Percentiles rank a stretch among this genome's conserved stretches.
phyloP scores from a whole-genome alignment of 2,113 vertebrate genomes.

The Pedionomus torquatus region DNA sequence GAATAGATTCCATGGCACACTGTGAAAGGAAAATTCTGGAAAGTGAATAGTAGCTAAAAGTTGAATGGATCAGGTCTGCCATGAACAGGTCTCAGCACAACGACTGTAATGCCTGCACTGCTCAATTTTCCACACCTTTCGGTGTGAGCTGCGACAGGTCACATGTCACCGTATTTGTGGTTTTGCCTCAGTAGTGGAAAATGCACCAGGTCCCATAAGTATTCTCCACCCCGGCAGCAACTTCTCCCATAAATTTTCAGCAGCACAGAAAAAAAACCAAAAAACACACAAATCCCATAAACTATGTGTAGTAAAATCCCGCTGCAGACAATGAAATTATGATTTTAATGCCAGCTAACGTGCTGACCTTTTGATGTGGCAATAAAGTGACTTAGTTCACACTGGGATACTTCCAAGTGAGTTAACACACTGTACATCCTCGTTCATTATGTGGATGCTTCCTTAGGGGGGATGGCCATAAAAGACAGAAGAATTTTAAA shows the following conservation, averaged over 20 bases:
- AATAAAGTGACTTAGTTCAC: neutral
- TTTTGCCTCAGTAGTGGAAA: neutral
- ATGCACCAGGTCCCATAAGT: neutral
- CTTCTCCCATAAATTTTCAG: neutral
- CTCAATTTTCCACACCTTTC: neutral
- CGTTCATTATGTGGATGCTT: neutral
- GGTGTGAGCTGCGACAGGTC: neutral
- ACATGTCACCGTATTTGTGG: accelerated
- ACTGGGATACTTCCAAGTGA: neutral
- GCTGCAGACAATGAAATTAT: neutral
- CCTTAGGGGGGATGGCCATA: neutral
- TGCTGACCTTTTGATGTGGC: neutral
- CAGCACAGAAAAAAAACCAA: neutral
- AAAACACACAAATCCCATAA: neutral
- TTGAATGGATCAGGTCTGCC: neutral
- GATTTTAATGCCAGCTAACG: neutral
- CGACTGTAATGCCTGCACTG: accelerated
- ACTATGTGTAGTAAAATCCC: neutral
- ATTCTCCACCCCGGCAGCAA: neutral
- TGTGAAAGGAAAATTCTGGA: neutral
- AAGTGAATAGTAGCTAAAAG: neutral
- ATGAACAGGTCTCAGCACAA: neutral
- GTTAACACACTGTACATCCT: neutral
- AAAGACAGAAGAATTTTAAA: neutral
- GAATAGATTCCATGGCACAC: neutral